These are phyloP conservation scores for Arbacia lixula DNA, from an alignment of 53 echinoderm and acorn worm genomes.

Conservation along the genomic window DNA sequence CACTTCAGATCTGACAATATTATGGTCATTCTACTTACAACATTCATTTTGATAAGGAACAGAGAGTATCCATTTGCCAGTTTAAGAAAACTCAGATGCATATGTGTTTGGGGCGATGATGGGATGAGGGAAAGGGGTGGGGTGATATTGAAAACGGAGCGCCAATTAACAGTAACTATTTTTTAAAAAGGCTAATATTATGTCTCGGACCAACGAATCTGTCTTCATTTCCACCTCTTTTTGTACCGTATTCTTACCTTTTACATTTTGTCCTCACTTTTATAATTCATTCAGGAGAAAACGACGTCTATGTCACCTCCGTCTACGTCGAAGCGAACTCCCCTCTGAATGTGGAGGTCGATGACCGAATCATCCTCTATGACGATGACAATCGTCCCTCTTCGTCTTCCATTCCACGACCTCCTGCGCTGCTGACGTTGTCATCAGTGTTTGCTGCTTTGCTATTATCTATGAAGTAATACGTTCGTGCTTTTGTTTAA, in stretches of 20 bases:
- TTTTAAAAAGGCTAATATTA: no score
- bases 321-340: conserved; percentile 35
- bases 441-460: no score
- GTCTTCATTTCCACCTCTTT: not conserved
- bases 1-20: no score
- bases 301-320: conserved; percentile 48
- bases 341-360: conserved; percentile 14
- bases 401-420: not conserved
- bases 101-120: no score
- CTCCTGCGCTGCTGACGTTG: not conserved
- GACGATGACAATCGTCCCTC: conserved; percentile 10
- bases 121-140: not conserved
- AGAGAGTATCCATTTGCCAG: no score
- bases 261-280: not conserved
- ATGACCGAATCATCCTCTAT: conserved; percentile 33
- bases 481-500: no score
- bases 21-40: no score
- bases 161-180: no score
- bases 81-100: no score
- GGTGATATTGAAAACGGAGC: no score
- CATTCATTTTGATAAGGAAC: no score
- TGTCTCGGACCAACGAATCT: not conserved
- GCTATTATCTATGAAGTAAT: no score
- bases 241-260: not conserved
- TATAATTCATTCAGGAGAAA: conserved; percentile 37